Evolutionary conservation across 2,797 vertebrate species (phyloP), one percentile per base, ranked within the genome.

Genomic region (Halcyon smyrnensis): DNA sequence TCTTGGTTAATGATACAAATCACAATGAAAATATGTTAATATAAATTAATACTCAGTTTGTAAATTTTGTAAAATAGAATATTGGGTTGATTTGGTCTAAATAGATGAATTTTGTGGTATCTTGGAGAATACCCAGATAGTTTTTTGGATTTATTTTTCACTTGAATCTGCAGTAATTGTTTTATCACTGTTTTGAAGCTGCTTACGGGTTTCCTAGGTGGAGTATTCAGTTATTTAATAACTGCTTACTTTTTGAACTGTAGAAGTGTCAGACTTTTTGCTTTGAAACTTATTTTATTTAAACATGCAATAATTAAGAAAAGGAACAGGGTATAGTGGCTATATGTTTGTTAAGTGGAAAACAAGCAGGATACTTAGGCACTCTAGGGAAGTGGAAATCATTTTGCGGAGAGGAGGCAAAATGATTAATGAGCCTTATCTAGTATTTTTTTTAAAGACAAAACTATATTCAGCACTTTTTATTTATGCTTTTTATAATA

Each of bases 401-500:
- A 80, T 74, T 93, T 81, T 94, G 93, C 53, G 4, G 48, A 82
- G 39, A 63, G 28, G 59, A 77, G 84, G 68, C 3, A 8, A 95
- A 84, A 86, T 90, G 94, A 75, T 91, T 90, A 65, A 93, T 43
- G 80, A 96, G 95, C 93, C 95, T 97, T 96, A 92, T 89, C 88
- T 84, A 86, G 75, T 84, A 82, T 94, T 96, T 95, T 95, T 96
- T 89, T 95, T 71, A 86, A 94, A 94, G 79, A 82, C 89, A 84
- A 90, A 80, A 88, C 65, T 96, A 85, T 92, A 91, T 97, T 95
- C 71, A 95, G 94, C 95, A 96, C 93, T 96, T 97, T 95, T 94
- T 95, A 96, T 96, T 95, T 96, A 95, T 95, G 94, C 94, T 95
- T 96, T 96, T 96, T 95, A 81, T 93, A 93, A 91, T 83, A 96